These are phyloP conservation scores for Sinocyclocheilus grahami DNA, from an alignment of 2,113 vertebrate species.

Conservation along the genomic window DNA sequence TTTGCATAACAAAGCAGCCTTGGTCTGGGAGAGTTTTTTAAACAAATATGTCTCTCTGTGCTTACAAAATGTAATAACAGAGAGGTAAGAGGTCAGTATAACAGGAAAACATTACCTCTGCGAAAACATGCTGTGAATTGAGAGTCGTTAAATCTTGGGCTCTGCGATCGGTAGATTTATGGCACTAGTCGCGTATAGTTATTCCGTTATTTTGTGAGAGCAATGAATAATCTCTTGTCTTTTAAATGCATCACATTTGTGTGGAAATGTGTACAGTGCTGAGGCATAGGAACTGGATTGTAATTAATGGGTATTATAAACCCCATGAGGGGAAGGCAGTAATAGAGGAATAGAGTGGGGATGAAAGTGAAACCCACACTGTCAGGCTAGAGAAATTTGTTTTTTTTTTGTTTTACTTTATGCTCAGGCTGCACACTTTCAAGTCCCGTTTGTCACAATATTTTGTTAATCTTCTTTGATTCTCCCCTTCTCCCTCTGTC, in stretches of 20 bases:
- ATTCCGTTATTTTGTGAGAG: background rate
- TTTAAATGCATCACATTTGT: background rate
- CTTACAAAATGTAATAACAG: slow-evolving; percentile 37
- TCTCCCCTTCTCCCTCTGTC: slow-evolving; percentile 25
- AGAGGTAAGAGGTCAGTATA: slow-evolving; percentile 10
- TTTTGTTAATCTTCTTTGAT: slow-evolving; percentile 50
- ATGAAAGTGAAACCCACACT: background rate
- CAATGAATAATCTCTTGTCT: background rate
- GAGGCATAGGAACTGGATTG: background rate
- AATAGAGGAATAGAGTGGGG: background rate
- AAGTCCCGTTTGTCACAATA: slow-evolving; percentile 41
- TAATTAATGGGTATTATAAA: slow-evolving; percentile 27
- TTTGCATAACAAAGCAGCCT: slow-evolving; percentile 52
- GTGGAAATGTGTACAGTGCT: slow-evolving; percentile 17
- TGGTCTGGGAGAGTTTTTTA: slow-evolving; percentile 1
- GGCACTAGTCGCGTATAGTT: background rate
- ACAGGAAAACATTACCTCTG: background rate
- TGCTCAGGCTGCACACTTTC: slow-evolving; percentile 32
- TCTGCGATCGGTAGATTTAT: background rate
- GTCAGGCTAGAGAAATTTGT: background rate
- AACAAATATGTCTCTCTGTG: background rate
- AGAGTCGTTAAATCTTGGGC: background rate
- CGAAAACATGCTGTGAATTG: background rate
- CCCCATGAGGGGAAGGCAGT: background rate
- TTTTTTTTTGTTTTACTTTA: background rate